Conservation (phyloP, 2,797 vertebrate species). For the Rhabdophis nuchalis region DNA sequence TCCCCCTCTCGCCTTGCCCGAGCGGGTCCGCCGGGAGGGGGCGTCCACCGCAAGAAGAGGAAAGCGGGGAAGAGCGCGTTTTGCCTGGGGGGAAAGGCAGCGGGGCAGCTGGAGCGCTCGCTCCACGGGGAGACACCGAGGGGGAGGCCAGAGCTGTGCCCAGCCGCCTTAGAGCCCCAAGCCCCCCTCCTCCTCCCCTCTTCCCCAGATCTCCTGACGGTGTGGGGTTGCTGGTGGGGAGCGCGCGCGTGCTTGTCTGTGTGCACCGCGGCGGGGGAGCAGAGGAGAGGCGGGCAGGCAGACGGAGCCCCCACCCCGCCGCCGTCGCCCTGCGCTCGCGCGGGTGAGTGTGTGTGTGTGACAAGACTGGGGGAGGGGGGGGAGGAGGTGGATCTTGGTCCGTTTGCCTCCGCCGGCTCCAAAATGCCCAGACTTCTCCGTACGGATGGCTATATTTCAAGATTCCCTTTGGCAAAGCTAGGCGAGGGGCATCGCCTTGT, state of each 20-base stretch:
- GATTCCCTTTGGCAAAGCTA: constrained; percentile 13
- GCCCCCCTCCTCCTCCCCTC: too few species aligned
- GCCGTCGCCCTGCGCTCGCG: constrained; percentile 14
- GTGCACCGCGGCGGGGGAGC: background rate
- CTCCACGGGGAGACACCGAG: constrained; percentile 15
- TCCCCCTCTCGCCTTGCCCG: background rate
- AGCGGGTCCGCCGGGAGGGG: constrained; percentile 15
- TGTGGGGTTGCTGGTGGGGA: background rate
- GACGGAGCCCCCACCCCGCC: constrained; percentile 36
- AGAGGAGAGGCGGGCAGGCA: background rate
- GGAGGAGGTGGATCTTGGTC: constrained; percentile 48
- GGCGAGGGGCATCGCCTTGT: constrained; percentile 44
- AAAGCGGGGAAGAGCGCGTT: background rate
- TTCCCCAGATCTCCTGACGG: background rate
- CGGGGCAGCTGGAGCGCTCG: background rate
- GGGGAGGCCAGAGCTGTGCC: background rate
- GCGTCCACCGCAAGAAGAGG: background rate
- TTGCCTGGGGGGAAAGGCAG: constrained; percentile 26
- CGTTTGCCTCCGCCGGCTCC: constrained; percentile 49
- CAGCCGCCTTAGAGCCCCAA: background rate
- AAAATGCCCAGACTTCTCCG: constrained; percentile 25
- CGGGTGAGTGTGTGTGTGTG: background rate
- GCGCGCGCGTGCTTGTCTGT: constrained; percentile 3
- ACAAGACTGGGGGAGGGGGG: too few species aligned
- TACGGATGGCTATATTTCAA: constrained; percentile 7